Base-by-base conservation (phyloP, 2,113 vertebrate species). In the Dipodomys ordii region DNA sequence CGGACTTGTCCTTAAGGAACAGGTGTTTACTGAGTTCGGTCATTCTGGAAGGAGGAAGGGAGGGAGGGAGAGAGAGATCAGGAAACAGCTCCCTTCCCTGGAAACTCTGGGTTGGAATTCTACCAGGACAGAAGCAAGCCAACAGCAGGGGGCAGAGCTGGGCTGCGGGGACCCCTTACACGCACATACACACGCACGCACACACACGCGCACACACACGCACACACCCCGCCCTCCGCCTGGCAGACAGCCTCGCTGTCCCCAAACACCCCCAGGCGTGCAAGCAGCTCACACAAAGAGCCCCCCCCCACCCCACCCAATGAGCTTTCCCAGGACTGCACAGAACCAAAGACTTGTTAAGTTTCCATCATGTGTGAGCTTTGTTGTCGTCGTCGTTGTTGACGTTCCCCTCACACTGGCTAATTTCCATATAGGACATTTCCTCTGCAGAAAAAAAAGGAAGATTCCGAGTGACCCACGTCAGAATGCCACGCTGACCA, bases 81-180 rank as follows among this genome's bases (percentile, higher is more conserved):
- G 2, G 69, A 72, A 72, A 72, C 19, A 20, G 39, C 39, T 30
- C 57, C 18, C 19, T 68, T 30, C 64, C 49, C 23, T 44, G 69
- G 4, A 15, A 72, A 20, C 23, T 39, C 27, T 32, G 27, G 23
- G 19, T 60, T 16, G 57, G 76, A 39, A 57, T 69, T 23, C 3
- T 32, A 10, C 2, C 18, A 35, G 13, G 2, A 6, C 13, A 0
- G 44, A 72, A 0, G 35, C 49, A 68, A 16, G 65, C 67, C 65
- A 44, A 93, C 96, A 53, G 92, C 87, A 97, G 96, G 87, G 94
- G 96, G 93, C 96, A 94, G 93, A 77, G 87, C 77, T 3, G 46
- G 65, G 68, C 81, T 69, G n/a, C 19, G 7, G 23, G 7, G 10
- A 46, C n/a, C 4, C 77, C 3, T 68, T 44, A 6, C 6, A 9